phyloP scores from a whole-genome alignment of 2,797 vertebrate genomes.

The Craterocephalus amniculus region DNA sequence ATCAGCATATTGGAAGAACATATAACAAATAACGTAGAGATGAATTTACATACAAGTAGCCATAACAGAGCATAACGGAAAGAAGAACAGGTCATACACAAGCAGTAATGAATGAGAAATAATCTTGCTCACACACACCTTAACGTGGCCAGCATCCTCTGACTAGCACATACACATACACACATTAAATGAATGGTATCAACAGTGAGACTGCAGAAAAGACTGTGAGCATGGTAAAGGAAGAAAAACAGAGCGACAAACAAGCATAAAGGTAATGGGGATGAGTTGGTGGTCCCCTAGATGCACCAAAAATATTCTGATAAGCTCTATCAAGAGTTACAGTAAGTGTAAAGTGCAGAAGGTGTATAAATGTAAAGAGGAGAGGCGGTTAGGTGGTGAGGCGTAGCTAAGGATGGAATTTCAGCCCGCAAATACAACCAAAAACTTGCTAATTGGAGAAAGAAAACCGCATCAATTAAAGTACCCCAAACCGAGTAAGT shows the following conservation, averaged over 20 bases:
- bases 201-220: conserved; percentile 56
- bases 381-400: conserved; percentile 28
- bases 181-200: conserved; percentile 71
- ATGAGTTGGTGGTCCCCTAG: conserved; percentile 8
- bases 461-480: background rate
- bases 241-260: conserved; percentile 35
- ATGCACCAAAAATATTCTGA: conserved; percentile 12
- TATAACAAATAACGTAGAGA: background rate
- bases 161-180: conserved; percentile 78
- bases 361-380: conserved; percentile 30
- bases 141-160: conserved; percentile 88
- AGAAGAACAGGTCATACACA: conserved; percentile 42
- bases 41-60: background rate
- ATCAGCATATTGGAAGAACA: background rate
- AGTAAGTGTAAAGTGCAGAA: conserved; percentile 54
- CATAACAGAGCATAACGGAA: background rate
- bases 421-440: conserved; percentile 2
- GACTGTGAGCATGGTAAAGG: conserved; percentile 33
- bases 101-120: conserved; percentile 55
- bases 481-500: background rate
- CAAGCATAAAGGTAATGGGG: conserved; percentile 14
- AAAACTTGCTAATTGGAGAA: background rate
- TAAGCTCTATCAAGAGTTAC: conserved; percentile 50
- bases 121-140: conserved; percentile 82
- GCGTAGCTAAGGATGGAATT: conserved; percentile 21